Evolutionary conservation across 2,113 vertebrate species (phyloP), one percentile per base, ranked within the genome.

Genomic region (Channa maculata): DNA sequence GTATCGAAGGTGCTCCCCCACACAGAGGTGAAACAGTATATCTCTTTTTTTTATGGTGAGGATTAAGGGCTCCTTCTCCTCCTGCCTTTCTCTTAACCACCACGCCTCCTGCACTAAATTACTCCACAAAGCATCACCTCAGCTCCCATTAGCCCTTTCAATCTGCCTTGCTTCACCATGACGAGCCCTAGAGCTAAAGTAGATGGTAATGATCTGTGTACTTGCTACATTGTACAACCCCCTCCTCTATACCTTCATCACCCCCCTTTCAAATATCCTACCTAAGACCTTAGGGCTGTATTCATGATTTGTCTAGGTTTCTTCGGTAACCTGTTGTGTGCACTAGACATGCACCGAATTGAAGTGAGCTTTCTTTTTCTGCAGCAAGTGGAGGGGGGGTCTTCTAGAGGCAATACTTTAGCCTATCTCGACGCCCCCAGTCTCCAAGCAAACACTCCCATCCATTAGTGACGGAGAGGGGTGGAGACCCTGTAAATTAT

Each of bases 161-260:
- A 93, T 94, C 91, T 89, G 89, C 86, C 91, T 94, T 85, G 92
- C 93, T 94, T 94, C 88, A 93, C 84, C 91, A 88, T 68, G 89
- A 92, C 80, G 79, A 84, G 86, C 82, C 93, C 89, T 66, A 82
- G 74, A 86, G 88, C 78, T 75, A 93, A 78, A 81, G 36, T 68
- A 83, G 85, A 94, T 80, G 84, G 88, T 91, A 94, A 95, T 94
- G 83, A 90, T 86, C 78, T 87, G 86, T 85, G 86, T 88, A 86
- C 57, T 53, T 46, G 52, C 70, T 37, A 52, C 69, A 77, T 70
- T 79, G 54, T 67, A 65, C 64, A 44, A 49, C 60, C 62, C 53
- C 64, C n/a, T 10, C 43, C 12, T n/a, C 54, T 1, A 7, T 63
- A 65, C 60, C 13, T 60, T 55, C 59, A 77, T 62, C 86, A 67